A percentile compares a stretch with the other conserved stretches of the same genome.
Evolutionary conservation across 2,113 vertebrate species (phyloP).

Genomic region (Onychostruthus taczanowskii): DNA sequence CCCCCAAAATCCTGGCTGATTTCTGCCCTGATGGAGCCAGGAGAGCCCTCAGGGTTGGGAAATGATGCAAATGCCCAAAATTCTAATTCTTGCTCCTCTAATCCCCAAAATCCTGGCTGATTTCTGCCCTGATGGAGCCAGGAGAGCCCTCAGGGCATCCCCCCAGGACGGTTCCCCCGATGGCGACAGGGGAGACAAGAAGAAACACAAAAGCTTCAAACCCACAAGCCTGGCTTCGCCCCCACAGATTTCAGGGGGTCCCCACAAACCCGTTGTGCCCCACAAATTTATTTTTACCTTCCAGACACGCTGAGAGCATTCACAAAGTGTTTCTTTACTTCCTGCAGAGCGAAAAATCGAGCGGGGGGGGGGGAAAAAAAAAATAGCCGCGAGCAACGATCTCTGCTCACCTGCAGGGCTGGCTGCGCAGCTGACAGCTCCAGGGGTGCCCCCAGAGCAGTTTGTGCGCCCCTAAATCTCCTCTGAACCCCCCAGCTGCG

Average conservation of each 20-base stretch:
- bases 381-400: slow-evolving; percentile 19
- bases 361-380: background rate
- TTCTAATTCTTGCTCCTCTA: background rate
- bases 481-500: slow-evolving; percentile 22
- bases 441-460: background rate
- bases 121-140: background rate
- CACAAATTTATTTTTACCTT: background rate
- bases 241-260: background rate
- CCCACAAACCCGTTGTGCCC: background rate
- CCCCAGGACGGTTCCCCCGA: too few relatives aligned
- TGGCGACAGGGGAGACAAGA: too few relatives aligned
- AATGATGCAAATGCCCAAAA: background rate
- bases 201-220: too few relatives aligned
- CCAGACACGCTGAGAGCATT: background rate
- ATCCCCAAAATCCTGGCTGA: background rate
- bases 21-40: background rate
- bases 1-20: background rate
- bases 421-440: slow-evolving; percentile 18
- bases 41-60: background rate
- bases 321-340: slow-evolving; percentile 9
- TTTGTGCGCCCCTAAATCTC: background rate
- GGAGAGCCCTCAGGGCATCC: background rate
- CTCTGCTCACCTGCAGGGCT: slow-evolving; percentile 51
- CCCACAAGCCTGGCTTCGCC: background rate
- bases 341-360: background rate